A percentile compares a stretch with the other conserved stretches of the same genome.
Conservation (phyloP, 35 echinoderm and acorn worm genomes). For the Heliocidaris erythrogramma region DNA sequence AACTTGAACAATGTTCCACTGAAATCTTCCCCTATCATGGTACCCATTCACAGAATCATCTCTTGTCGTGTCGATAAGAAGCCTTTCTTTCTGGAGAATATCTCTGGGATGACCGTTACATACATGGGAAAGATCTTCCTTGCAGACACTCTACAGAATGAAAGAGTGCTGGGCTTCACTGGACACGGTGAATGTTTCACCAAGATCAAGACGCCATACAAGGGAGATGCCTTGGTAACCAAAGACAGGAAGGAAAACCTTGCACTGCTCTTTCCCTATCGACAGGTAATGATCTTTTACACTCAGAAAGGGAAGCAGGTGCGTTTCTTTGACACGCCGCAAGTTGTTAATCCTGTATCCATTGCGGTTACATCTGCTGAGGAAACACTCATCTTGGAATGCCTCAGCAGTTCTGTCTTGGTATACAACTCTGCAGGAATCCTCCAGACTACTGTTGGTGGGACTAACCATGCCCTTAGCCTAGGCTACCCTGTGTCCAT, state of each 20-base stretch:
- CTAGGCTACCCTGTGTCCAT: conserved; percentile 61
- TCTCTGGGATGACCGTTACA: conserved; percentile 46
- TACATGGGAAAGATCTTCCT: conserved; percentile 59
- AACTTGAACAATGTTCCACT: conserved; percentile 39
- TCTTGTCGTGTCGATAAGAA: conserved; percentile 31
- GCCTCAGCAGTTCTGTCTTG: conserved; percentile 55
- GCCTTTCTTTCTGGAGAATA: conserved; percentile 57
- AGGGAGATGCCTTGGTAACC: conserved; percentile 50
- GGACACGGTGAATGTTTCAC: conserved; percentile 51
- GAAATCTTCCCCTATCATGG: conserved; percentile 29
- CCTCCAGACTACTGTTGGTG: conserved; percentile 54
- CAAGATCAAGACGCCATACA: conserved; percentile 57
- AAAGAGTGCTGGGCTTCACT: conserved; percentile 53
- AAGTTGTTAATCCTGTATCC: conserved; percentile 49
- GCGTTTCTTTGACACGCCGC: conserved; percentile 40
- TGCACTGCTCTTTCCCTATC: conserved; percentile 52
- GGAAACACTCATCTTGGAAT: conserved; percentile 62
- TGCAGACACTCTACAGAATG: conserved; percentile 65
- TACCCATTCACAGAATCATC: conserved; percentile 55
- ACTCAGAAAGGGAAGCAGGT: conserved; percentile 49
- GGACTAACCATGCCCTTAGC: background rate
- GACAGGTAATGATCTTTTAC: conserved; percentile 52
- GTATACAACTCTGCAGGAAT: conserved; percentile 54
- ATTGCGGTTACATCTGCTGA: conserved; percentile 46
- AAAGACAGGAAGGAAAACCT: conserved; percentile 61